Conservation (phyloP, 2,797 vertebrate genomes). For the Lateolabrax maculatus region DNA sequence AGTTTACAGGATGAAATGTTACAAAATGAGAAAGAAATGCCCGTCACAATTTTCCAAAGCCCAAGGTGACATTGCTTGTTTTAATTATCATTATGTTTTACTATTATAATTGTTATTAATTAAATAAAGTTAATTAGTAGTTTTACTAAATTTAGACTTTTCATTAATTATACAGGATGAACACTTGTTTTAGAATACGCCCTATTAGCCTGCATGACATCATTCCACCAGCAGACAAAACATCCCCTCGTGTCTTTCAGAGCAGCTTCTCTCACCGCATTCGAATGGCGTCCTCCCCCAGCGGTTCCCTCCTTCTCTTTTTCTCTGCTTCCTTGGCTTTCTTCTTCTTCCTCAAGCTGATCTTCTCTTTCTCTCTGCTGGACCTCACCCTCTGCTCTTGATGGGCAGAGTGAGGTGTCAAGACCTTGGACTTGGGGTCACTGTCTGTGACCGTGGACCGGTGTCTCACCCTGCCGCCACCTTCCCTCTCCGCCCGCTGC, state of each 20-base stretch:
- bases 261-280: constrained; percentile 85
- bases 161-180: constrained; percentile 10
- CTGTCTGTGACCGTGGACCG: constrained; percentile 60
- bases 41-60: background rate
- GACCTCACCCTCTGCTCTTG: constrained; percentile 65
- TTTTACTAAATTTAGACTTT: background rate
- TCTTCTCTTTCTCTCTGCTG: constrained; percentile 75
- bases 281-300: constrained; percentile 92
- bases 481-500: constrained; percentile 68
- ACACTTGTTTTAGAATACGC: constrained; percentile 1
- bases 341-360: constrained; percentile 82
- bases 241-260: constrained; percentile 28
- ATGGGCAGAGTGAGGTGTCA: constrained; percentile 58
- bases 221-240: constrained; percentile 40
- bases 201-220: constrained; percentile 27
- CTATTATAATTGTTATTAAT: no score
- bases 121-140: background rate
- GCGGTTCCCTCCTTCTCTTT: constrained; percentile 87
- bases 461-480: constrained; percentile 63
- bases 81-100: no score
- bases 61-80: background rate
- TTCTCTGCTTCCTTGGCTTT: constrained; percentile 86
- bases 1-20: background rate
- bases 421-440: constrained; percentile 66
- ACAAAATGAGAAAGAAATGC: background rate